Base-by-base conservation (phyloP, 2,888 invertebrate genomes). In the Habroteleia sp. region DNA sequence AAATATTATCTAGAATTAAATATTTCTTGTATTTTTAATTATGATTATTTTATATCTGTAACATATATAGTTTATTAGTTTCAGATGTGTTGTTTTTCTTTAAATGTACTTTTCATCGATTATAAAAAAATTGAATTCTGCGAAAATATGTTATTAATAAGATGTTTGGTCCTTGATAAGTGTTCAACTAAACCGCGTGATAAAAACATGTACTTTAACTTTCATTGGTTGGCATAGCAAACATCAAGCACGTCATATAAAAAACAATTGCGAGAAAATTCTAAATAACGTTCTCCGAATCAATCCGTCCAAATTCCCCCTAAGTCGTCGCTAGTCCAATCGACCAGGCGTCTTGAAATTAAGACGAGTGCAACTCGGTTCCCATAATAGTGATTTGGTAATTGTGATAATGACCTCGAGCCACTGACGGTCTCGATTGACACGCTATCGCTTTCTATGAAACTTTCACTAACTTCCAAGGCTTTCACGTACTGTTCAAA, bases 391-490 rank as follows among this genome's bases (percentile, higher is more conserved):
- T 42, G 60, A 80, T 80, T 80, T 60, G 79, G 76, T 79, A 81
- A 79, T 79, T 73, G 76, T 73, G 69, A 76, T 73, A 78, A 69
- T 74, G 77, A 78, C 75, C 75, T 79, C 71, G 76, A 76, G 74
- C 75, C 13, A 48, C 65, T 74, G 66, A 74, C 58, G 77, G 74
- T 76, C 73, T 76, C 75, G 35, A 77, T 81, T 73, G 80, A 82
- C 84, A 82, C 79, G 84, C 82, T 85, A 83, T 87, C 84, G 80
- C 88, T 88, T 88, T 88, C 86, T 84, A 87, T 82, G 77, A 80
- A 81, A 87, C 87, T 88, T 88, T 88, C 87, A 86, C 88, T 84
- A 77, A 65, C 78, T 75, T 72, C 71, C 66, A 73, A 77, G 81
- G 83, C 84, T 84, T 84, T 83, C 83, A 81, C 83, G 77, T 74